Evolutionary conservation across 2,113 vertebrate genomes (phyloP).

Genomic region (Oryzias javanicus): DNA sequence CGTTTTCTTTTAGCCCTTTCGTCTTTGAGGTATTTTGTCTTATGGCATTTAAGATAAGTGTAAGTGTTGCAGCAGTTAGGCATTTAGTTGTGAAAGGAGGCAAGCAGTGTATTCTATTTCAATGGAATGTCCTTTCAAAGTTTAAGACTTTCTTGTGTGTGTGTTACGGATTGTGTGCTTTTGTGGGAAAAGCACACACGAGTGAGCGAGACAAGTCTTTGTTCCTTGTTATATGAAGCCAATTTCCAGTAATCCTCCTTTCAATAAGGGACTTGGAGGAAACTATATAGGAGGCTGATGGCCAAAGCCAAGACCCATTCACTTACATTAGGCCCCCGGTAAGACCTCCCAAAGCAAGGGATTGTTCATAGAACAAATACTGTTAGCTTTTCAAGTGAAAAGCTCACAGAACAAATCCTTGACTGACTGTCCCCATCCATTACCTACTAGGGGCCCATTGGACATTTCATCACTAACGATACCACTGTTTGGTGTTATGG

Average conservation of each 20-base stretch:
- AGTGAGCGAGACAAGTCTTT: conserved; percentile 27
- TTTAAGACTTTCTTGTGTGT: background rate
- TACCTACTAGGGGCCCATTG: background rate
- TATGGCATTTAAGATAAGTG: no score
- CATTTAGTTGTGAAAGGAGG: no score
- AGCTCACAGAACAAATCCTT: conserved; percentile 31
- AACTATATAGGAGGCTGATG: conserved; percentile 39
- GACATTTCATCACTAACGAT: background rate
- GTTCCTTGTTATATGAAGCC: conserved; percentile 51
- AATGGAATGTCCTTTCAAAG: no score
- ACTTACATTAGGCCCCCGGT: conserved; percentile 41
- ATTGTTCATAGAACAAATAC: conserved; percentile 45
- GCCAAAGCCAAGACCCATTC: conserved; percentile 53
- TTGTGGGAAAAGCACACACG: background rate
- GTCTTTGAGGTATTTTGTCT: no score
- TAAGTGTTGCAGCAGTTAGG: no score
- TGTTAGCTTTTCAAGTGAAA: conserved; percentile 27
- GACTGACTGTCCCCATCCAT: background rate
- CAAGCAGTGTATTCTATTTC: no score
- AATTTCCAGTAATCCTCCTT: conserved; percentile 66
- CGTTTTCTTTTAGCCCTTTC: no score
- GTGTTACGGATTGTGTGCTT: background rate
- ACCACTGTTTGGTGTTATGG: background rate
- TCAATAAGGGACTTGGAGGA: conserved; percentile 50
- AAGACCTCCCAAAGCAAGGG: conserved; percentile 32